Percentiles rank a stretch among this genome's conserved stretches.
These are phyloP conservation scores for Ridgeia piscesae DNA, from an alignment of 1,140 invertebrate genomes.

Conservation along the genomic window DNA sequence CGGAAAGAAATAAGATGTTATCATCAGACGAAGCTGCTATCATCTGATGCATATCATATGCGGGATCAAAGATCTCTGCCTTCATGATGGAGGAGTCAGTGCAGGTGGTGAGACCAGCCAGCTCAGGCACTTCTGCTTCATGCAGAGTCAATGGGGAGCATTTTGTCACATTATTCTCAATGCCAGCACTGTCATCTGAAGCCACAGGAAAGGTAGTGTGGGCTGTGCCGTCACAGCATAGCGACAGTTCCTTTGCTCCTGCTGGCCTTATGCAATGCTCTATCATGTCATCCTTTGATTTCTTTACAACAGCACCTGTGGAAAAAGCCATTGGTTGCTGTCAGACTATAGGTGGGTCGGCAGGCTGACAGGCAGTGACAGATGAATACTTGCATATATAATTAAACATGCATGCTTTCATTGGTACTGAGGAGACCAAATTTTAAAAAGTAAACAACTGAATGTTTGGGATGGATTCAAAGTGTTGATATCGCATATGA, in stretches of 20 bases:
- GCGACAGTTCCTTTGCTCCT: not conserved
- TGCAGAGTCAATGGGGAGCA: not conserved
- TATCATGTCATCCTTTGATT: not conserved
- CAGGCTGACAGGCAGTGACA: not conserved
- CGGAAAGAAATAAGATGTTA: not conserved
- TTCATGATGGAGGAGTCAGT: not conserved
- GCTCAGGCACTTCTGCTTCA: not conserved
- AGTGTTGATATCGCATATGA: not conserved
- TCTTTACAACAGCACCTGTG: not conserved
- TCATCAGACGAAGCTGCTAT: not conserved
- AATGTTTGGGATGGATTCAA: not conserved
- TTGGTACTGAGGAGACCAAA: not conserved
- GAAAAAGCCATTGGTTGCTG: not conserved
- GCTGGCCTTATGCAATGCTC: not conserved
- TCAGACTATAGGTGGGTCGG: too few species aligned
- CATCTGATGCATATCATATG: not conserved
- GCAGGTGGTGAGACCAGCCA: not conserved
- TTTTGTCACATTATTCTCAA: not conserved
- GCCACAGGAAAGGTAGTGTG: not conserved
- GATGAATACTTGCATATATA: not conserved
- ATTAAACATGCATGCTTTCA: not conserved
- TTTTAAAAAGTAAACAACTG: not conserved
- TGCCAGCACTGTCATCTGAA: not conserved
- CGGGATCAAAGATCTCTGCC: conserved; percentile 14
- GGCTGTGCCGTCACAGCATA: not conserved